Base-by-base conservation (phyloP, 2,888 invertebrate species). In the Mythimna pallens region DNA sequence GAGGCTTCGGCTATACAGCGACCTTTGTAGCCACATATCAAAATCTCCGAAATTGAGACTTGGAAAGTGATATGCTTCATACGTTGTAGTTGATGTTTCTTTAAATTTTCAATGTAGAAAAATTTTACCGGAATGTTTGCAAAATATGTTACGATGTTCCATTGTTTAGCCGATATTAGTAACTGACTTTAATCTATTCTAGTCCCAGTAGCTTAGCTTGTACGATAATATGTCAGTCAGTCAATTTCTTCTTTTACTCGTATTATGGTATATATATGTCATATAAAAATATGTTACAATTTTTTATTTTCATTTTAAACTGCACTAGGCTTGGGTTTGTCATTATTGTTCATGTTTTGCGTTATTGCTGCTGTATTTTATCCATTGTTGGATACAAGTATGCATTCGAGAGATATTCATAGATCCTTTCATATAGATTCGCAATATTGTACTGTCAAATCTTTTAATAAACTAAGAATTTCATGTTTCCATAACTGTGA, bases 1-100 rank as follows among this genome's bases (percentile, higher is more conserved):
- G 8, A 14, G 87, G 87, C 82, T 88, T 88, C 89, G 25, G 70
- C 82, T 78, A 76, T 78, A 71, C 65, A 75, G 66, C 73, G 43
- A 22, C 65, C 61, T 50, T 65, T 79, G 75, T 81, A 76, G n/a
- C 67, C 70, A 80, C 55, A 73, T 80, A 80, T 76, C 80, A 68
- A 76, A 82, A 82, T 76, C 72, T 76, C 83, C 81, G 43, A 83
- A 81, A 81, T 70, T 68, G 65, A 70, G 20, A 61, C 74, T 57
- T 62, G 65, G 34, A 54, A 77, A 61, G 54, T 59, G 61, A 76
- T 76, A 71, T 67, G 47, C 22, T 25, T 22, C 2, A 34, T 40
- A 14, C 57, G 36, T 52, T 77, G 36, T 54, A 14, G n/a, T 4
- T 25, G 6, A 14, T n/a, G 9, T 22, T 30, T 14, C 17, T 12